Evolutionary conservation across 2,888 invertebrate genomes (phyloP).

Genomic region (Loripinus fragilis): DNA sequence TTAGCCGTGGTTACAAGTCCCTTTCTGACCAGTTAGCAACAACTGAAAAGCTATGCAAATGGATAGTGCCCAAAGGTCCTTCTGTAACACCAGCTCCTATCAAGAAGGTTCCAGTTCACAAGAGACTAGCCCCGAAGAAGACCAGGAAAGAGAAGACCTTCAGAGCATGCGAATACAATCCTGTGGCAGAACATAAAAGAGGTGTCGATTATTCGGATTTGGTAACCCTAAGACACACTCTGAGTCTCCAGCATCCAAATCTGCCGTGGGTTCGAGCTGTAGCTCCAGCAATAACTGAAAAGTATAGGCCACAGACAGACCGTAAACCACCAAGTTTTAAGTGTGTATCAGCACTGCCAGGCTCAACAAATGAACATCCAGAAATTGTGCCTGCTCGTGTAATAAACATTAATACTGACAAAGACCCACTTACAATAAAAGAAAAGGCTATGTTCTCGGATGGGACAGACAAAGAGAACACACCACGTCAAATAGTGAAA

Average conservation of each 20-base stretch:
- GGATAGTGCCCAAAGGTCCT: conserved; percentile 22
- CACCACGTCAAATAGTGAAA: background rate
- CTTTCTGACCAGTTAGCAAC: conserved; percentile 11
- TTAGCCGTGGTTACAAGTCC: conserved; percentile 16
- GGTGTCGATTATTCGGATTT: conserved; percentile 9
- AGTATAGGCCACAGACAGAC: background rate
- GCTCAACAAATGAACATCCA: background rate
- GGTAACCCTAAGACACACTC: background rate
- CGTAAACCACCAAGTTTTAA: background rate
- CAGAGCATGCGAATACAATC: conserved; percentile 27
- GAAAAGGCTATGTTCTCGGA: background rate
- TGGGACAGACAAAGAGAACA: background rate
- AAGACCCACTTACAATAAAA: conserved; percentile 11
- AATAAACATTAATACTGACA: background rate
- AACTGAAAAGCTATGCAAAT: conserved; percentile 27
- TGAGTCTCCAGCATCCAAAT: conserved; percentile 19
- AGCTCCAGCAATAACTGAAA: conserved; percentile 27
- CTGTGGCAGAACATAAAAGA: conserved; percentile 22
- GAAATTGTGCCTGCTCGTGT: conserved; percentile 7
- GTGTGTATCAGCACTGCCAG: background rate
- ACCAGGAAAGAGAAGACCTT: background rate
- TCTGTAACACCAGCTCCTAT: background rate
- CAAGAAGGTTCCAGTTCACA: background rate
- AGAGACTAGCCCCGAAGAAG: background rate
- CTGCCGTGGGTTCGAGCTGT: conserved; percentile 30